Evolutionary conservation across 2,797 vertebrate genomes (phyloP), one percentile per base, ranked within the genome.

Genomic region (Leptatherina wallacei): DNA sequence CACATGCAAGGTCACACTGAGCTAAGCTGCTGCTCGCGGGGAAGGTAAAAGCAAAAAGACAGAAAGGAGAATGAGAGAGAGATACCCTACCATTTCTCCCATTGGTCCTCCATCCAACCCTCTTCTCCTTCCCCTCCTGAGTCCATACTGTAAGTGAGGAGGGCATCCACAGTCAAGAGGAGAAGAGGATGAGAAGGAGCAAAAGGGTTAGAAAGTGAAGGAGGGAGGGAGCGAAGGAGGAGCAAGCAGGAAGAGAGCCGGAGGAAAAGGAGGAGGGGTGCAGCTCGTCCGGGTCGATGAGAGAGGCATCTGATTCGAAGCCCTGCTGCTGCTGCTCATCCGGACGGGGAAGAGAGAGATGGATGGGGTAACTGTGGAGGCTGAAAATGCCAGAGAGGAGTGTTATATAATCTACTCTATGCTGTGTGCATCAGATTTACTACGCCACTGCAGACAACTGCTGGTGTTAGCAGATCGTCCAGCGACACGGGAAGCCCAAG

Each of bases 91-190:
- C 98, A 99, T 97, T 95, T 97, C 92, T 99, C 97, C 98, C 98
- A 99, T 93, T 96, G 97, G 87, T 99, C 97, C 93, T 99, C 97
- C 95, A 99, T 94, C 97, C 97, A 99, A 89, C 95, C 96, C 91
- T 98, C 96, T 93, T 93, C 96, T 93, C 96, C 91, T 85, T 95
- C 96, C 92, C 96, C 91, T 85, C 88, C 95, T 0, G 97, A 96
- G 81, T 97, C 97, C 97, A 97, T 99, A 90, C 94, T 95, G 94
- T 90, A 90, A 90, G 92, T 93, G 91, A 95, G 93, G 93, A 94
- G 94, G 84, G 80, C 89, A 91, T 91, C 85, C 85, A 86, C 90
- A 83, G 84, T 74, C 36, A 73, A 87, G 80, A 85, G 76, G 62
- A 77, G 71, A 66, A 73, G 51, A 78, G 69, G 75, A 72, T 44